phyloP scores from a whole-genome alignment of 1,140 invertebrate genomes.

The Pseudomyrmex concolor region DNA sequence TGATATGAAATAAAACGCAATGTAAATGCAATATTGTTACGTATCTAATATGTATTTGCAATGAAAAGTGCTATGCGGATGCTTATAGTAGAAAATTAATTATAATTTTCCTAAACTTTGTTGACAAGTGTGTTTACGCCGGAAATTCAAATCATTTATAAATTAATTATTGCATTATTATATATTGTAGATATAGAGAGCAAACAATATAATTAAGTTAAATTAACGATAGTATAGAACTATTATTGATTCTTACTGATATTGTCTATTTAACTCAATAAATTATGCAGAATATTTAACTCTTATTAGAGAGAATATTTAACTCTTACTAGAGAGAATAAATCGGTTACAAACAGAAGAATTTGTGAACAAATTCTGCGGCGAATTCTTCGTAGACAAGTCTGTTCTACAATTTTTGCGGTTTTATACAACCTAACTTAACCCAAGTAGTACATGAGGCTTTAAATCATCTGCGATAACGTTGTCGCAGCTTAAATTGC shows the following conservation, averaged over 20 bases:
- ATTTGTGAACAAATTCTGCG: background rate
- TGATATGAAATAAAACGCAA: too few species aligned
- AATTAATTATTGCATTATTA: constrained; percentile 24
- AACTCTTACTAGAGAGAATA: background rate
- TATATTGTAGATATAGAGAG: background rate
- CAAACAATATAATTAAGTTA: background rate
- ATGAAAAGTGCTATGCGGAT: too few species aligned
- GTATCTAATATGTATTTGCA: too few species aligned
- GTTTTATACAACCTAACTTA: background rate
- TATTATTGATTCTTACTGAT: constrained; percentile 12
- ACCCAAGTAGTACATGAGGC: too few species aligned
- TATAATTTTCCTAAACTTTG: constrained; percentile 39
- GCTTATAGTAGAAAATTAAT: constrained; percentile 30
- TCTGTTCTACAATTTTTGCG: constrained; percentile 5
- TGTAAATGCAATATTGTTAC: too few species aligned
- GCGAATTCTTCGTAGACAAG: background rate
- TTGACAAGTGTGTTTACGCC: background rate
- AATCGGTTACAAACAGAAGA: background rate
- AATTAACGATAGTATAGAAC: constrained; percentile 19
- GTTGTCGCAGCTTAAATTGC: too few species aligned
- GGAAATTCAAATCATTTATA: constrained; percentile 42
- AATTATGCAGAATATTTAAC: background rate
- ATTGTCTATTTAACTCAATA: constrained; percentile 5
- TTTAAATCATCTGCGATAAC: too few species aligned
- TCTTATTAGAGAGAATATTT: background rate